phyloP scores from a whole-genome alignment of 2,888 invertebrate genomes.

The Apamea anceps region DNA sequence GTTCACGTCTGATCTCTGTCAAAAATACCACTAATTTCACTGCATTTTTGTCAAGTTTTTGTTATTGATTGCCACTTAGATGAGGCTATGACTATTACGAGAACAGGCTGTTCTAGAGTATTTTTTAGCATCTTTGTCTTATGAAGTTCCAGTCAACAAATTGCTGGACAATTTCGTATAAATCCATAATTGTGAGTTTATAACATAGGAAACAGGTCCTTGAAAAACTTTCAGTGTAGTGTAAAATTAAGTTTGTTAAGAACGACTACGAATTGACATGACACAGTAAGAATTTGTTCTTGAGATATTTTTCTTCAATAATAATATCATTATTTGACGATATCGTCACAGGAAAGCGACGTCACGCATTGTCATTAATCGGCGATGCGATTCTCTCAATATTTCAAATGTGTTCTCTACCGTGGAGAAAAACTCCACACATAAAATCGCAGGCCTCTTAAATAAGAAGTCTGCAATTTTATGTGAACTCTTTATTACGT shows the following conservation, averaged over 20 bases:
- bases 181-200: background rate
- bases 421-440: background rate
- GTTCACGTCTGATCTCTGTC: too few species aligned
- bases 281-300: background rate
- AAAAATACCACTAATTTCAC: too few species aligned
- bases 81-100: too few species aligned
- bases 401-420: constrained; percentile 36
- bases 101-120: too few species aligned
- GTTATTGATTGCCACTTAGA: too few species aligned
- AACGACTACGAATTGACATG: background rate
- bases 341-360: background rate
- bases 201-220: background rate
- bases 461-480: background rate
- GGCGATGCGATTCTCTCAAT: constrained; percentile 15
- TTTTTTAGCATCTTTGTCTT: background rate
- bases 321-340: background rate
- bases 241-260: background rate
- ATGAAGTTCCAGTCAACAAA: background rate
- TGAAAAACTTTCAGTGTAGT: background rate
- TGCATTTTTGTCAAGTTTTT: too few species aligned
- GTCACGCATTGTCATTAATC: constrained; percentile 44
- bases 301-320: background rate
- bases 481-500: background rate
- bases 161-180: background rate
- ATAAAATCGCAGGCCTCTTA: background rate